Evolutionary conservation across 2,113 vertebrate genomes (phyloP).

Genomic region (Zeus faber): DNA sequence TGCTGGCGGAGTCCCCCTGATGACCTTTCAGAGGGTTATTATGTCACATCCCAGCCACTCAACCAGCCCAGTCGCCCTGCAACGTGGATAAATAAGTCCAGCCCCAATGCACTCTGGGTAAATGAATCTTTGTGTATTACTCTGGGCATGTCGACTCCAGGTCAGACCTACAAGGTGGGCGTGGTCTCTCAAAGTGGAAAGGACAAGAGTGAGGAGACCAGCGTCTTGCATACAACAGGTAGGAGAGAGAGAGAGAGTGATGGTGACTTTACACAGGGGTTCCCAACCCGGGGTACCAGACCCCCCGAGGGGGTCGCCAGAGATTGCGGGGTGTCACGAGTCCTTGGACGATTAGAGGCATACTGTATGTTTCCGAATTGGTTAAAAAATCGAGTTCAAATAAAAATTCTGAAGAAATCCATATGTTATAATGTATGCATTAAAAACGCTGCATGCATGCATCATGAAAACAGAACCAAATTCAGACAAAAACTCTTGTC

Average conservation of each 20-base stretch:
- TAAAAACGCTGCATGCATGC: too few species aligned
- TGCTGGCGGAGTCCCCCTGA: conserved; percentile 70
- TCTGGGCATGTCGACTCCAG: conserved; percentile 72
- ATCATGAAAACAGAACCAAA: too few species aligned
- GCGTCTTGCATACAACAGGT: conserved; percentile 79
- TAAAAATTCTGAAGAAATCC: too few species aligned
- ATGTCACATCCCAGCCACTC: conserved; percentile 62
- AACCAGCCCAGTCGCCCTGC: conserved; percentile 24
- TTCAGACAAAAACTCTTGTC: too few species aligned
- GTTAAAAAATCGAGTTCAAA: too few species aligned
- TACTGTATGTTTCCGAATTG: too few species aligned
- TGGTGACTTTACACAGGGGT: too few species aligned
- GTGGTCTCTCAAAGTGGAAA: conserved; percentile 74
- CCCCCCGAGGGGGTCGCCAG: too few species aligned
- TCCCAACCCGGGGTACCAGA: too few species aligned
- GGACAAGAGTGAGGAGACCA: conserved; percentile 73
- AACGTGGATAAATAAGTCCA: conserved; percentile 60
- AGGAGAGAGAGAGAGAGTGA: conserved; percentile 45
- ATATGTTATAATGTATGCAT: too few species aligned
- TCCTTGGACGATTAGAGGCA: too few species aligned
- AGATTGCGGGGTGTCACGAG: too few species aligned
- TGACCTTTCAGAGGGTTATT: conserved; percentile 63
- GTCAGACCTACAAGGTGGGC: conserved; percentile 78
- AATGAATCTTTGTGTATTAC: conserved; percentile 66
- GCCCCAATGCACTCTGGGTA: conserved; percentile 49